Evolutionary conservation across 2,797 vertebrate genomes (phyloP), one percentile per base, ranked within the genome.

Genomic region (Kryptopterus vitreolus): DNA sequence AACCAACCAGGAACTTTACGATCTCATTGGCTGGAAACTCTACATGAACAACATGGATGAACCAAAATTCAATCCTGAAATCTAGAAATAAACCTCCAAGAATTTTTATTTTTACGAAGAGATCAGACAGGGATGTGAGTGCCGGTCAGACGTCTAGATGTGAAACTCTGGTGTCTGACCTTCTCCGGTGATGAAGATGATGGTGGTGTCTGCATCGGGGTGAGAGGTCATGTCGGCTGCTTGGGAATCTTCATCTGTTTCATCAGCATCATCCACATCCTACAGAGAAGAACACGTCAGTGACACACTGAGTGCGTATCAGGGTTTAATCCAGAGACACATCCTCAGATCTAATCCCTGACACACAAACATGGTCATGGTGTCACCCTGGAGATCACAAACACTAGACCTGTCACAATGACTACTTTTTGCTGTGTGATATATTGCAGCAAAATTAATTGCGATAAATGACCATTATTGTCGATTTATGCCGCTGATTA

Each of bases 11-110:
- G 84, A 94, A 94, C 75, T 88, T 91, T 78, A 93, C 92, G 11
- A 94, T 93, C 83, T 94, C 92, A 88, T 92, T 92, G 81, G 93
- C 92, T 52, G 89, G 89, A 77, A 94, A 94, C 84, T 93, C 94
- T 94, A 81, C 15, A 46, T n/a, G 38, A 46, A 55, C 11, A 58
- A 13, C 31, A 70, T 2, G 26, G 7, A 66, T 1, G 22, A 1
- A 29, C 55, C n/a, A 16, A 62, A 8, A 22, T 24, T 10, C 46
- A 20, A 35, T 11, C 38, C 38, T 43, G 6, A 43, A 43, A 43
- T 43, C 38, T 43, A 43, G 7, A 43, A 43, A 43, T 43, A 43
- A 43, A 43, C 7, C 7, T 43, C 1, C 15, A 22, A 15, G 26
- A 0, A 3, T 11, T 22, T 68, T 20, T 20, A 29, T 29, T 52